Base-by-base conservation (phyloP, 2,113 vertebrate species). In the Epinephelus lanceolatus region DNA sequence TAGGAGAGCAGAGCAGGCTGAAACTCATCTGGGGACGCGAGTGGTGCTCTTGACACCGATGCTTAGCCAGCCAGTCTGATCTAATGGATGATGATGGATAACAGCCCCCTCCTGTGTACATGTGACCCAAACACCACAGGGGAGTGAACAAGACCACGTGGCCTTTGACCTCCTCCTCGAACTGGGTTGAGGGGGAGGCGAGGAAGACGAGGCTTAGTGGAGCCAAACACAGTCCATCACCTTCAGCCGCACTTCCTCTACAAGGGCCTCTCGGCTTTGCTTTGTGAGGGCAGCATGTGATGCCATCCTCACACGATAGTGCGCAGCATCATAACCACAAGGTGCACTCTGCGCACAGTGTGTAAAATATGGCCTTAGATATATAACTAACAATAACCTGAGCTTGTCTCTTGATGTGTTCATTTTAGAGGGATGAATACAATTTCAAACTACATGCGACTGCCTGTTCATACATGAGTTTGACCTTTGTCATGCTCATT, bases 11-110 rank as follows among this genome's bases (percentile, higher is more conserved):
- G 61, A 53, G 73, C 33, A 6, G 63, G 11, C 61, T 69, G 47
- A 76, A 61, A 45, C 23, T 68, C 63, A 37, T 79, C 27, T 69
- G 59, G 18, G 14, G 33, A 52, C 65, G 73, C n/a, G n/a, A 67
- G 53, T 5, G 6, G 6, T 55, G 70, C 52, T 71, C 81, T 84
- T 55, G 76, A 82, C 71, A 85, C 60, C 17, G 67, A 69, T 65
- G 71, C 65, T 88, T 80, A 74, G 59, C 62, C 69, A 68, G 74
- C 71, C 51, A 45, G 47, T 77, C 68, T 69, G 80, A 88, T 79
- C 71, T 92, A 91, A 89, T 89, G 74, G 81, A 85, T 75, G 82
- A 57, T 92, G 91, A 93, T 74, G 55, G 90, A 91, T 84, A 61
- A 75, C 75, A 81, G 57, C 40, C 66, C 76, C 78, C 63, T 57